These are phyloP conservation scores for Anas flavirostris DNA, from an alignment of 2,797 vertebrate genomes.

Conservation along the genomic window DNA sequence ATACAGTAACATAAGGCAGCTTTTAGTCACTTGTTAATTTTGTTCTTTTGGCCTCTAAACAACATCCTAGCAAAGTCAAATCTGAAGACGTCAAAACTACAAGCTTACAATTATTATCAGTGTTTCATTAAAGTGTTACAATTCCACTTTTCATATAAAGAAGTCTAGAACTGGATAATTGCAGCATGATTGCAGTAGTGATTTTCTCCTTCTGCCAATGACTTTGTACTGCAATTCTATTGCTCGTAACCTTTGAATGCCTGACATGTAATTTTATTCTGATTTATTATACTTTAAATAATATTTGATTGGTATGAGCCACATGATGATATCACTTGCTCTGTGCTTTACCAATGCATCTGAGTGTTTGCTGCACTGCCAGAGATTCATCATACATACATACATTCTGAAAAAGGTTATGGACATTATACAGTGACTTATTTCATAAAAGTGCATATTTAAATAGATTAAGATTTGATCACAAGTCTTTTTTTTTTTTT, in stretches of 20 bases:
- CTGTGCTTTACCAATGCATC: background rate
- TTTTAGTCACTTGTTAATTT: background rate
- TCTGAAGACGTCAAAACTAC: conserved; percentile 6
- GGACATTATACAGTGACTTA: background rate
- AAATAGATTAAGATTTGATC: background rate
- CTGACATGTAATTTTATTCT: conserved; percentile 47
- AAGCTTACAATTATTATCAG: background rate
- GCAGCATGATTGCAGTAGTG: background rate
- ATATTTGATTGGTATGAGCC: conserved; percentile 37
- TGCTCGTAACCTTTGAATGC: conserved; percentile 46
- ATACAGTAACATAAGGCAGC: background rate
- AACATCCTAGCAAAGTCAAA: conserved; percentile 1
- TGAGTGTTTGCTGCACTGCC: background rate
- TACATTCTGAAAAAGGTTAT: background rate
- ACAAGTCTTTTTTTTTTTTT: background rate
- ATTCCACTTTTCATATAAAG: conserved; percentile 21
- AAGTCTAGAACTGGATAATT: conserved; percentile 39
- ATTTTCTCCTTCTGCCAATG: conserved; percentile 45
- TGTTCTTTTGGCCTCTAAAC: conserved; percentile 1
- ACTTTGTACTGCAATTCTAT: conserved; percentile 21
- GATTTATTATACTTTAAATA: conserved; percentile 56
- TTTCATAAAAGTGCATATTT: background rate
- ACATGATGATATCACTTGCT: background rate
- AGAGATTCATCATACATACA: background rate
- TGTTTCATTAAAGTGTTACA: conserved; percentile 31